Evolutionary conservation across 2,113 vertebrate species (phyloP).

Genomic region (Scortum barcoo): DNA sequence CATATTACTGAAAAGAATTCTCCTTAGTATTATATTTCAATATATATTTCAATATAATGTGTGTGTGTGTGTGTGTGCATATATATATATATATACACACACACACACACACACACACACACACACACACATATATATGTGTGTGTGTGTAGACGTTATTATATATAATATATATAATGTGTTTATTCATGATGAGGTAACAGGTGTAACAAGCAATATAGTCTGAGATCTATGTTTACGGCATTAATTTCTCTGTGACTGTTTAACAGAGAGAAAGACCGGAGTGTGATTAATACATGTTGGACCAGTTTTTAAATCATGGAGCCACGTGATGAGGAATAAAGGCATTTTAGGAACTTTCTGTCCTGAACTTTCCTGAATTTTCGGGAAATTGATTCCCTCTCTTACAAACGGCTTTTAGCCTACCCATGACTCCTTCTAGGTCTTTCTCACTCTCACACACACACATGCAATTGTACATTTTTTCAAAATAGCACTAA

Average conservation of each 20-base stretch:
- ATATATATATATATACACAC: no score
- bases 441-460: neutral
- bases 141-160: no score
- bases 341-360: neutral
- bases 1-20: neutral
- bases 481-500: constrained; percentile 46
- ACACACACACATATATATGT: no score
- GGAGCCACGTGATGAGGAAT: neutral
- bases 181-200: neutral
- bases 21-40: neutral
- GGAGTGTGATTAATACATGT: neutral
- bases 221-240: neutral
- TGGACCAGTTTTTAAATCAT: neutral
- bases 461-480: neutral
- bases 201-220: neutral
- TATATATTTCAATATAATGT: no score
- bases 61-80: no score
- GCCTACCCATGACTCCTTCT: neutral
- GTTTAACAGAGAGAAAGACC: neutral
- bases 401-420: neutral
- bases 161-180: no score
- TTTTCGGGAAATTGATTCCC: neutral
- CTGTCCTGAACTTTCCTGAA: neutral
- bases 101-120: no score
- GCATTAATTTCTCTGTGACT: neutral